A percentile compares a stretch with the other conserved stretches of the same genome.
phyloP scores from a whole-genome alignment of 1,140 invertebrate species.

The Varroa destructor region DNA sequence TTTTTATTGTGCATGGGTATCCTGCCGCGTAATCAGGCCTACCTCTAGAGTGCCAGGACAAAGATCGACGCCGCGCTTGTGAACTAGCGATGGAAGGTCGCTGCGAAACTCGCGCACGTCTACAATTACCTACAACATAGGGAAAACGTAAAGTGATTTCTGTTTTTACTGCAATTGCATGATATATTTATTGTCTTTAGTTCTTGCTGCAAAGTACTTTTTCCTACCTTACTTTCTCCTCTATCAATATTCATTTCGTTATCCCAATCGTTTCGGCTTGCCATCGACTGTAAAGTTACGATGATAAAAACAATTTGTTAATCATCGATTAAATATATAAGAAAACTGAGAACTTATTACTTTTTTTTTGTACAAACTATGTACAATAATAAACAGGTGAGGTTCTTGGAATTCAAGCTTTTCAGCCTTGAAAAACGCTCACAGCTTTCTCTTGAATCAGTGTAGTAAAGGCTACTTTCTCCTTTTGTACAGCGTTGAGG shows the following conservation, averaged over 20 bases:
- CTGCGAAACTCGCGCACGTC: constrained; percentile 97
- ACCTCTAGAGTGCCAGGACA: constrained; percentile 76
- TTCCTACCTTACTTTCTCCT: constrained; percentile 37
- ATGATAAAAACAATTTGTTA: no score
- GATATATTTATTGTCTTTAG: constrained; percentile 48
- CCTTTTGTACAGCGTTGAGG: constrained; percentile 67
- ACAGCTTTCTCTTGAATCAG: constrained; percentile 81
- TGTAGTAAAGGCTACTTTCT: constrained; percentile 85
- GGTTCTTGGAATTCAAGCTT: no score
- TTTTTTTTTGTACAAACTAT: no score
- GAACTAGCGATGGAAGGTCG: constrained; percentile 82
- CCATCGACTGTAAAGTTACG: constrained; percentile 57
- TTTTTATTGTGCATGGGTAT: no score
- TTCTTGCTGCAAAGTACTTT: constrained; percentile 41
- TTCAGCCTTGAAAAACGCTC: constrained; percentile 39
- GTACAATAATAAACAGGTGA: no score
- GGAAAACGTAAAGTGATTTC: not conserved
- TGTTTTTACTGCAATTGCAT: no score
- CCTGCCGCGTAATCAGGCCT: constrained; percentile 34
- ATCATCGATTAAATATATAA: no score
- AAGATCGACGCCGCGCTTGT: constrained; percentile 80
- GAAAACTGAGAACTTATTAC: no score
- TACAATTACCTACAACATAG: constrained; percentile 57
- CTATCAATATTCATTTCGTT: constrained; percentile 19
- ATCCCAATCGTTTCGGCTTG: constrained; percentile 71